Evolutionary conservation across 2,888 invertebrate species (phyloP), one percentile per base, ranked within the genome.

Genomic region (Leptopterna dolabrata): DNA sequence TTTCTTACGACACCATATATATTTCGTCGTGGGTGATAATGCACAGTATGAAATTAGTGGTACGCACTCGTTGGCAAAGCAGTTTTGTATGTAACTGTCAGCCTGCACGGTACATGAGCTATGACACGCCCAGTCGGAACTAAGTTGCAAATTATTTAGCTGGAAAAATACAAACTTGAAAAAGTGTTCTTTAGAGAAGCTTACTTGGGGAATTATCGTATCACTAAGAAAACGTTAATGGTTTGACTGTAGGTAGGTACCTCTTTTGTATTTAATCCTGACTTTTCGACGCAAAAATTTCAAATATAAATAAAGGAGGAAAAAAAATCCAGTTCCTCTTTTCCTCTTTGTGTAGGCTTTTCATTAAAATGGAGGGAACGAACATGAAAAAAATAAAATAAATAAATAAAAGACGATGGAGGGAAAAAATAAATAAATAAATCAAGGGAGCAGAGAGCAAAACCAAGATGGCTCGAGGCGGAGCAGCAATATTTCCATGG

Each of bases 401-500:
- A 78, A 78, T 78, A 78, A 78, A 78, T 78, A 19, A 78, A 43
- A 43, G 78, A 63, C 63, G 45, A 3, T 45, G 78, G 45, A 78
- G 78, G 78, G 45, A 78, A 73, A 78, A 63, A 13, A 63, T 63
- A 63, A 78, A 78, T 78, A 78, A 78, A 78, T 78, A 78, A 78
- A 78, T 78, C 78, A 78, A 19, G 78, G 78, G 36, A 76, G 76
- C 76, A 41, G 76, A 76, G 78, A 41, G 63, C 63, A 63, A 78
- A n/a, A 36, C 78, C 78, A 78, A 78, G 78, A 78, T 78, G 78
- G 78, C 76, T 76, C 14, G 41, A 76, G 76, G 76, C 78, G 45
- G 78, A 71, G 71, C 71, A 78, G 78, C 78, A 78, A 78, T 78
- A 78, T 78, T 78, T 78, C 78, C 78, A 45, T 43, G 36, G 78